Conservation (phyloP, 2,113 vertebrate genomes). For the Xenus cinereus region DNA sequence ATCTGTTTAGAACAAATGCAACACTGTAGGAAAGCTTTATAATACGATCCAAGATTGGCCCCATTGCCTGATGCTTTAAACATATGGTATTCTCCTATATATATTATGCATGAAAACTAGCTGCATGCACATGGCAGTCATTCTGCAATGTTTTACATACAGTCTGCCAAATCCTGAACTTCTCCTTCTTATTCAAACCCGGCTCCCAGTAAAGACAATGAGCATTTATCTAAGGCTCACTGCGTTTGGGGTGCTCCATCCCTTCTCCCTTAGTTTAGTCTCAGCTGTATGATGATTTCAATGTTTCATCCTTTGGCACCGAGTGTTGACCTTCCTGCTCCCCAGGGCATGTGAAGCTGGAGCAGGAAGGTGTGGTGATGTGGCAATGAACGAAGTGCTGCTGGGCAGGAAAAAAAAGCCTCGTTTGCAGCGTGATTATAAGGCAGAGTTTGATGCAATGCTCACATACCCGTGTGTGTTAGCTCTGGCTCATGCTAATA, state of each 20-base stretch:
- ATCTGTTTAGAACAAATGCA: conserved; percentile 54
- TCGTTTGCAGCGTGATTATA: fast-evolving
- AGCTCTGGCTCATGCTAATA: neutral
- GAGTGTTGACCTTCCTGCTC: neutral
- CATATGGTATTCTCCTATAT: conserved; percentile 55
- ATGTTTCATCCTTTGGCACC: neutral
- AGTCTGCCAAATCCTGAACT: conserved; percentile 28
- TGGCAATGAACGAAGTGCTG: neutral
- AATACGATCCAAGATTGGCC: neutral
- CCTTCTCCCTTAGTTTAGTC: neutral
- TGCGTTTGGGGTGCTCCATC: neutral
- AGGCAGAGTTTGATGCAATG: neutral
- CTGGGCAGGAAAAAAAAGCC: neutral
- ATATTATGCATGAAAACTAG: conserved; percentile 40
- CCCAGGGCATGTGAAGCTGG: neutral
- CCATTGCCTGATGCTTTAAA: conserved; percentile 35
- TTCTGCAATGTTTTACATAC: neutral
- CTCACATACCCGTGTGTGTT: neutral
- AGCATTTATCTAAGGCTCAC: neutral
- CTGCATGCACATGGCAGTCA: conserved; percentile 32
- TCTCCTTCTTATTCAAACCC: neutral
- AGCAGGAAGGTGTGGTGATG: neutral
- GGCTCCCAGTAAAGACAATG: neutral
- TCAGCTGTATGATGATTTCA: neutral
- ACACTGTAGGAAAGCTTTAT: neutral